Conservation (phyloP, 1,140 invertebrate genomes). For the Bicyclus anynana region DNA sequence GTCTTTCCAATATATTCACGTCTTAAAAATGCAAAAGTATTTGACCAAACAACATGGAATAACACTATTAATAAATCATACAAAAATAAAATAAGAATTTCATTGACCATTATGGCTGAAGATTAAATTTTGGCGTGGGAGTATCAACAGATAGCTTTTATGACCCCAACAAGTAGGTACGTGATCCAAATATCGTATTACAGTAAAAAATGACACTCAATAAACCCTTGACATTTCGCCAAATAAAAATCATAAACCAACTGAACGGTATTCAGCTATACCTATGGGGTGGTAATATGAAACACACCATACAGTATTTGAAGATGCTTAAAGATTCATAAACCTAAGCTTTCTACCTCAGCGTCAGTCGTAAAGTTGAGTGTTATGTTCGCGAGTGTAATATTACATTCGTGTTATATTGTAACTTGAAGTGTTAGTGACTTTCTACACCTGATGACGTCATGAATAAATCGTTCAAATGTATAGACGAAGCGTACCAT, state of each 20-base stretch:
- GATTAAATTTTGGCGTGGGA: neutral
- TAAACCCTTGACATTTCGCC: constrained; percentile 10
- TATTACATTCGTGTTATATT: constrained; percentile 53
- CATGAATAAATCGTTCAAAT: constrained; percentile 43
- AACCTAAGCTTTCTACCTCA: constrained; percentile 59
- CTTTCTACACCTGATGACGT: constrained; percentile 61
- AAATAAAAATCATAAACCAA: constrained; percentile 22
- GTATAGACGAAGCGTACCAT: neutral
- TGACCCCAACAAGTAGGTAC: constrained; percentile 7
- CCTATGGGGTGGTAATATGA: constrained; percentile 26
- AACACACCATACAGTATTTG: constrained; percentile 50
- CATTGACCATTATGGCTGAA: neutral
- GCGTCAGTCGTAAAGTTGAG: constrained; percentile 64
- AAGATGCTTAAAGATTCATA: constrained; percentile 72
- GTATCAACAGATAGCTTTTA: constrained; percentile 9
- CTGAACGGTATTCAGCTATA: constrained; percentile 1
- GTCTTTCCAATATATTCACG: no score
- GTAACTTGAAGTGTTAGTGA: constrained; percentile 52
- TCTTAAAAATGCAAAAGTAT: constrained; percentile 37
- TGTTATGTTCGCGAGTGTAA: constrained; percentile 61
- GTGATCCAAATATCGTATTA: constrained; percentile 10
- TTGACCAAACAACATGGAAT: constrained; percentile 3
- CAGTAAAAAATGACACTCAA: constrained; percentile 19
- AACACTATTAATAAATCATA: neutral
- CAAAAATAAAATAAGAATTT: no score